Percentiles rank a stretch among this genome's conserved stretches.
These are phyloP conservation scores for Coendou prehensilis DNA, from an alignment of 2,797 vertebrate genomes.

Conservation along the genomic window DNA sequence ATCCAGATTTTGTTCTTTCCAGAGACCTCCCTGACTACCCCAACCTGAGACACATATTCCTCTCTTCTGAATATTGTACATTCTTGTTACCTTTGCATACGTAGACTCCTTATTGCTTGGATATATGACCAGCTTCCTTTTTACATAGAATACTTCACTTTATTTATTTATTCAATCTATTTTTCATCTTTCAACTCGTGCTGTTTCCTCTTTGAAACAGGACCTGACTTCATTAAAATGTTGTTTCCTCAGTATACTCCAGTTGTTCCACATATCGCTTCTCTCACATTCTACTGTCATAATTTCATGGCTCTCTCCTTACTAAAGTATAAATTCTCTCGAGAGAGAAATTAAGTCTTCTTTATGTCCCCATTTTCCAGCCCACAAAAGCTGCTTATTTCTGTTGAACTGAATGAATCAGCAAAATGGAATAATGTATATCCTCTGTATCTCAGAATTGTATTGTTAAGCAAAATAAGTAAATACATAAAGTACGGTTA, in stretches of 20 bases:
- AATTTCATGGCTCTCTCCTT: neutral
- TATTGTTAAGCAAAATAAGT: conserved; percentile 8
- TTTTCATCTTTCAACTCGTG: conserved; percentile 19
- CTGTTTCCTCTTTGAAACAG: conserved; percentile 51
- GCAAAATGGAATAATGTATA: neutral
- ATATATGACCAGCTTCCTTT: neutral
- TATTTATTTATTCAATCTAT: conserved; percentile 22
- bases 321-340: conserved; percentile 10
- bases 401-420: conserved; percentile 49
- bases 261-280: neutral
- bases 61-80: neutral
- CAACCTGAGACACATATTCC: neutral
- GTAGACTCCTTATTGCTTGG: neutral
- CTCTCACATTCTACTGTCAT: neutral
- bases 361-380: neutral
- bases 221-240: neutral
- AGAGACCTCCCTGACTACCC: neutral
- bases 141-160: neutral
- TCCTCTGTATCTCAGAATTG: neutral
- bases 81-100: conserved; percentile 22
- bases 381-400: neutral
- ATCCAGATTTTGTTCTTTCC: neutral
- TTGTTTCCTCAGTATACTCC: neutral
- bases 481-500: neutral
- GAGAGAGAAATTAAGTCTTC: neutral